These are phyloP conservation scores for Hemicordylus capensis DNA, from an alignment of 2,113 vertebrate genomes.

Conservation along the genomic window DNA sequence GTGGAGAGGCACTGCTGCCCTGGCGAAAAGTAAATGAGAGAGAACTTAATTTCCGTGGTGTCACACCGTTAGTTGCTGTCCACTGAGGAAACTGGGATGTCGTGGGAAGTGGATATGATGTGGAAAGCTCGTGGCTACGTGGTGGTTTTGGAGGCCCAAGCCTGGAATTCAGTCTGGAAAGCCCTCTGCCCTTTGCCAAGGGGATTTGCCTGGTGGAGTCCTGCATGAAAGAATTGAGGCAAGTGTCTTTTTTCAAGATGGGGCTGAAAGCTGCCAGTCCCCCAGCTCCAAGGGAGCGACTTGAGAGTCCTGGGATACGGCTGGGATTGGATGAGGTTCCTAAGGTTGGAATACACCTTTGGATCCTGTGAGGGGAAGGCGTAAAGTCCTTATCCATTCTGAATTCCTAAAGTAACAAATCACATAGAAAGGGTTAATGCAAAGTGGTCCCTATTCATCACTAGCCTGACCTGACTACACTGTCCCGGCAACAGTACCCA, in stretches of 20 bases:
- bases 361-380: conserved; percentile 37
- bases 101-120: neutral
- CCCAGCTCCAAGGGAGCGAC: conserved; percentile 18
- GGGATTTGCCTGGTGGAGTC: conserved; percentile 21
- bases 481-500: neutral
- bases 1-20: conserved; percentile 49
- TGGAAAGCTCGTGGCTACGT: neutral
- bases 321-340: conserved; percentile 24
- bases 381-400: conserved; percentile 52
- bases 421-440: neutral
- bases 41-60: conserved; percentile 58
- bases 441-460: too few relatives aligned
- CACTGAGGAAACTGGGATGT: neutral
- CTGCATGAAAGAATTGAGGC: conserved; percentile 39
- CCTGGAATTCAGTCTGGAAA: neutral
- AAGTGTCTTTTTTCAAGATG: conserved; percentile 45
- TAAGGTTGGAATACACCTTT: neutral
- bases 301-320: conserved; percentile 25
- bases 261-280: conserved; percentile 25
- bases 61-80: conserved; percentile 9
- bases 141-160: conserved; percentile 8
- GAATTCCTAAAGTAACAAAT: conserved; percentile 5
- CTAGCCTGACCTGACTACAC: too few relatives aligned
- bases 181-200: neutral
- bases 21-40: conserved; percentile 57